phyloP scores from a whole-genome alignment of 2,113 vertebrate genomes.

The Enhydra lutris region DNA sequence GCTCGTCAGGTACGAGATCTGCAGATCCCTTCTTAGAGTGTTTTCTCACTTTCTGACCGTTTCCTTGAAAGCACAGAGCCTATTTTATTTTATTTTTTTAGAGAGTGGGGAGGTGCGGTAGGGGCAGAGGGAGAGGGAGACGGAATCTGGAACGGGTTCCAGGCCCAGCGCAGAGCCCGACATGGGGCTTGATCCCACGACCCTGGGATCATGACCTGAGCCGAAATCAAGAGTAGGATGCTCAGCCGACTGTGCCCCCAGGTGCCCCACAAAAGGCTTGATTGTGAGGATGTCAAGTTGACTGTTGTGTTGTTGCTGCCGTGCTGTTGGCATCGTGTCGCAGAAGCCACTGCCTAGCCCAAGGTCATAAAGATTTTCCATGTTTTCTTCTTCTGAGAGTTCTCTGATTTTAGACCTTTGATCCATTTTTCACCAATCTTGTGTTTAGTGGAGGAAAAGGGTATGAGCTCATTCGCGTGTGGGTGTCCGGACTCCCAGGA shows the following conservation, averaged over 20 bases:
- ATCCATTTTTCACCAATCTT: neutral
- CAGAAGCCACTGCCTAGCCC: neutral
- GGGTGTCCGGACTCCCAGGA: neutral
- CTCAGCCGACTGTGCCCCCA: neutral
- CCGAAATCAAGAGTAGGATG: neutral
- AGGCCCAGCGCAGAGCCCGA: neutral
- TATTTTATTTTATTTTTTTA: neutral
- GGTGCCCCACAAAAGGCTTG: neutral
- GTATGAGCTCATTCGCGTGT: neutral
- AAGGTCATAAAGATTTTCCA: neutral
- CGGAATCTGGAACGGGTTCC: neutral
- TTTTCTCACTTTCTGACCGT: neutral
- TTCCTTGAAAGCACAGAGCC: neutral
- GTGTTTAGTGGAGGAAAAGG: neutral
- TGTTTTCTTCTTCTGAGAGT: neutral
- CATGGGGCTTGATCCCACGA: neutral
- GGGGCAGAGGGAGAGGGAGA: neutral
- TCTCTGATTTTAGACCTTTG: neutral
- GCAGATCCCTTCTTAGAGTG: neutral
- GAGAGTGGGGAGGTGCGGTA: neutral
- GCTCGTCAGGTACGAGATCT: neutral
- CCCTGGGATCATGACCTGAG: neutral
- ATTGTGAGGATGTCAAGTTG: neutral
- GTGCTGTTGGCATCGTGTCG: too few relatives aligned
- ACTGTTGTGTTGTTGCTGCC: neutral